A percentile compares a stretch with the other conserved stretches of the same genome.
Conservation (phyloP, 1,140 invertebrate genomes). For the Aleiodes sp. region DNA sequence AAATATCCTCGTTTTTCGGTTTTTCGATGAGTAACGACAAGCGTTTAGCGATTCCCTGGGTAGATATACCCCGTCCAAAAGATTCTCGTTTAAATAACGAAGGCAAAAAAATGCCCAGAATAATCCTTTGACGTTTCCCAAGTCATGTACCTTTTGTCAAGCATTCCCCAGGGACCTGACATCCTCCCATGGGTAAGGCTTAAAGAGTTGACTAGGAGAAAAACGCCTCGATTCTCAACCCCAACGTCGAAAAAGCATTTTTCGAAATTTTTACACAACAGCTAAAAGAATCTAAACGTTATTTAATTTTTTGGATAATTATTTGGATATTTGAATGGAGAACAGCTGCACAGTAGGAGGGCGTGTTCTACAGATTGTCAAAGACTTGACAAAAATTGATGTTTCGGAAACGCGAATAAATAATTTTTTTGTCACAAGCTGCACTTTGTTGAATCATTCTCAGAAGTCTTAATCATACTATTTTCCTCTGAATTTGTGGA, state of each 20-base stretch:
- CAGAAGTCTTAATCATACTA: constrained; percentile 38
- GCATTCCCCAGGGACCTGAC: constrained; percentile 41
- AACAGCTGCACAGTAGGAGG: not conserved
- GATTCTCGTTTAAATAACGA: constrained; percentile 17
- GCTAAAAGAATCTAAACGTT: not conserved
- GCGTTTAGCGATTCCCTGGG: constrained; percentile 41
- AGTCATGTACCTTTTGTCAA: constrained; percentile 50
- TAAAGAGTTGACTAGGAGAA: constrained; percentile 42
- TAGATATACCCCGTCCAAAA: constrained; percentile 24
- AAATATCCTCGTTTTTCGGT: constrained; percentile 15
- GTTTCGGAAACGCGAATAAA: not conserved
- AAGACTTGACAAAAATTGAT: not conserved
- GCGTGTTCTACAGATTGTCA: not conserved
- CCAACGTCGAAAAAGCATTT: not conserved
- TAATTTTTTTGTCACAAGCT: constrained; percentile 37
- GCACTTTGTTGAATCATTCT: not conserved
- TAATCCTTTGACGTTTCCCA: constrained; percentile 52
- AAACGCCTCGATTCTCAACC: not conserved
- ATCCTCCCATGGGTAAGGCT: constrained; percentile 42
- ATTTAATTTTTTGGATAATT: constrained; percentile 6
- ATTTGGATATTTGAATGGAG: not conserved
- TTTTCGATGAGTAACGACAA: constrained; percentile 36
- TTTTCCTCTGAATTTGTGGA: constrained; percentile 3
- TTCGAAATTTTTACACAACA: not conserved
- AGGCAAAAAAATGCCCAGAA: constrained; percentile 21